A percentile compares a stretch with the other conserved stretches of the same genome.
phyloP scores from a whole-genome alignment of 2,888 invertebrate genomes.

The Cephus pygmeus region DNA sequence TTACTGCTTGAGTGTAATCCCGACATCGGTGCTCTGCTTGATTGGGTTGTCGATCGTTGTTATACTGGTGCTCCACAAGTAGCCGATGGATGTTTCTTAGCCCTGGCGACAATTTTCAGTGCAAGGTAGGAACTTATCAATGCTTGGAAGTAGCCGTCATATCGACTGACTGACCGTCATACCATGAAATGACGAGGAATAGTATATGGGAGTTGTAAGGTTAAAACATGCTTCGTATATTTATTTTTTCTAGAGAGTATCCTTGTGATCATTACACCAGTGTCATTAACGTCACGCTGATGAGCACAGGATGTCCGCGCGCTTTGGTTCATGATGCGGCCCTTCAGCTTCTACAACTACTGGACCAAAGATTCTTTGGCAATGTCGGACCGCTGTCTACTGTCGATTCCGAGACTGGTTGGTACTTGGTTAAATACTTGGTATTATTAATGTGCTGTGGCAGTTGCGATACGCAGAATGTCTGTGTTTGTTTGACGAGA shows the following conservation, averaged over 20 bases:
- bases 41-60: slow-evolving; percentile 98
- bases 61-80: slow-evolving; percentile 92
- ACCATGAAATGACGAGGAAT: background rate
- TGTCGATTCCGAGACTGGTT: slow-evolving; percentile 80
- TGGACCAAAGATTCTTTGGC: slow-evolving; percentile 97
- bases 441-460: no score
- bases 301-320: slow-evolving; percentile 95
- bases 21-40: slow-evolving; percentile 89
- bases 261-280: slow-evolving; percentile 98
- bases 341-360: slow-evolving; percentile 88
- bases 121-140: slow-evolving; percentile 75
- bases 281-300: slow-evolving; percentile 95
- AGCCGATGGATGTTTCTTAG: slow-evolving; percentile 96
- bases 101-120: slow-evolving; percentile 95
- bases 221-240: background rate
- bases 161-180: no score
- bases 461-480: no score
- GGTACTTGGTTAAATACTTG: background rate
- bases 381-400: slow-evolving; percentile 76
- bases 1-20: slow-evolving; percentile 94
- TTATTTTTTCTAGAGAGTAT: slow-evolving; percentile 79
- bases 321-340: slow-evolving; percentile 94
- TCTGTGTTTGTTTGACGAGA: slow-evolving; percentile 42
- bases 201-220: background rate
- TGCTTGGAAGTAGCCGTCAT: no score